Conservation (phyloP, 2,113 vertebrate species). For the Aleadryas rufinucha region DNA sequence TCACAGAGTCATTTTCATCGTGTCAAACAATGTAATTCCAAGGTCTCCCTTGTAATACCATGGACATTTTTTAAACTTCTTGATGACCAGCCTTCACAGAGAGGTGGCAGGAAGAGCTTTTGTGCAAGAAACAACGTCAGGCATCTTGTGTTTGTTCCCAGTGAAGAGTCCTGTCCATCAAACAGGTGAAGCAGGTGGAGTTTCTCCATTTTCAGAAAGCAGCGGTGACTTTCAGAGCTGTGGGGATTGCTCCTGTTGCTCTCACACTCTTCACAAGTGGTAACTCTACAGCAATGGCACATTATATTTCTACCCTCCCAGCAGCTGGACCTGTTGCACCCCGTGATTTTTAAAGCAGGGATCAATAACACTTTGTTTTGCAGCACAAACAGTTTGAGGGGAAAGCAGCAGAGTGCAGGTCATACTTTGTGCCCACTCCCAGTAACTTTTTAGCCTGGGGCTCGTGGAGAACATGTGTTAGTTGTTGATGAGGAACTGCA, state of each 20-base stretch:
- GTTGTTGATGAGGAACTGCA: not conserved
- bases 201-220: not conserved
- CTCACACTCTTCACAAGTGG: not conserved
- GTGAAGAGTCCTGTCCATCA: not conserved
- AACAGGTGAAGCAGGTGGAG: not conserved
- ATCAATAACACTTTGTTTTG: not conserved
- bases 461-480: rapidly evolving
- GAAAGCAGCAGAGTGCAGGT: not conserved
- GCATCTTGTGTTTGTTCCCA: not conserved
- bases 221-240: not conserved
- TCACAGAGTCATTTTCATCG: no score
- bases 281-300: not conserved
- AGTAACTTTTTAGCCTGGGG: not conserved
- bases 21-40: not conserved
- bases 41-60: not conserved
- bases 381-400: not conserved
- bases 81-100: not conserved
- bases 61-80: not conserved
- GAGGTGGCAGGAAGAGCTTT: not conserved
- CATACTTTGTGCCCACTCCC: not conserved
- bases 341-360: not conserved
- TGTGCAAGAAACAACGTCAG: not conserved
- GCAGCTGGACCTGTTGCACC: not conserved
- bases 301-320: not conserved
- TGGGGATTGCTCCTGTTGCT: not conserved